Base-by-base conservation (phyloP, 2,113 vertebrate species). In the Halichoerus grypus region DNA sequence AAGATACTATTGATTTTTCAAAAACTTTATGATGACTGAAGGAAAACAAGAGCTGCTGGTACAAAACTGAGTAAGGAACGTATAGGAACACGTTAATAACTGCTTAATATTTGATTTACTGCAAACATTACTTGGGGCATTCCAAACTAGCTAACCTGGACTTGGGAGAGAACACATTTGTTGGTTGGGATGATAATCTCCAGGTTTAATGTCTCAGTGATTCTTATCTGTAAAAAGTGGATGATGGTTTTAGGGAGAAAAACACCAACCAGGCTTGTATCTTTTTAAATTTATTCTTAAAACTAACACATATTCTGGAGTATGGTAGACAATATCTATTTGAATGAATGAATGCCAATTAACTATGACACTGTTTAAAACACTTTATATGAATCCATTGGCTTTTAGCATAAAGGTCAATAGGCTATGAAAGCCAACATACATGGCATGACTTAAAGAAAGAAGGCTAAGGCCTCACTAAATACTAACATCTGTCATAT, bases 221-320 rank as follows among this genome's bases (percentile, higher is more conserved):
- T 93, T 81, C 21, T 72, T 46, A 74, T 28, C 15, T 55, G 10
- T 31, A 88, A 82, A 49, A 12, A 77, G 0, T 12, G 2, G 2
- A 7, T 63, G 13, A 33, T 5, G 24, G 2, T 42, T 76, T 22
- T 69, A 21, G 0, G 0, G 0, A 3, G 36, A 80, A 71, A 55
- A 69, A n/a, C 1, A 57, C 1, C 6, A 61, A 61, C 1, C 3
- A 57, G 2, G 21, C n/a, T n/a, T 72, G 42, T 10, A 39, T 33
- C 4, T 80, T 79, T 51, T 76, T 28, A 21, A 28, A 19, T 42
- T 95, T 91, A 77, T 22, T 86, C 83, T 24, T 90, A 94, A 79
- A 82, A 79, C 24, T 92, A 84, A 61, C 12, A 39, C 4, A 31
- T 57, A 79, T 42, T 89, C 19, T 83, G 11, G 46, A 94, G 16